Conservation (phyloP, 2,888 invertebrate genomes). For the Myathropa florea region DNA sequence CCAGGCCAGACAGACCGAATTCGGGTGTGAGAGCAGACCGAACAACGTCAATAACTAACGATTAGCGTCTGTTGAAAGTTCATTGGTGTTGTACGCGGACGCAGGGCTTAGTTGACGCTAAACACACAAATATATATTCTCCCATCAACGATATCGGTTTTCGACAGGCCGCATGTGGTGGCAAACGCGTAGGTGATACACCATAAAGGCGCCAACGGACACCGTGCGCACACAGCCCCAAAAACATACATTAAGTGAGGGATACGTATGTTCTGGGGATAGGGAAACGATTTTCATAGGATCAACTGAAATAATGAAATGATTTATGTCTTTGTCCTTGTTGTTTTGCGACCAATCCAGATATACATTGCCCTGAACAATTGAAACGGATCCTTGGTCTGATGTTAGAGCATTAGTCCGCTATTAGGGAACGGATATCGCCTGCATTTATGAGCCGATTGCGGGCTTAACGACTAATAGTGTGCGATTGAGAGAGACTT, state of each 20-base stretch:
- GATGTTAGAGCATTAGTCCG: conserved; percentile 39
- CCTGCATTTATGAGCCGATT: conserved; percentile 10
- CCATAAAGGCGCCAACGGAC: conserved; percentile 10
- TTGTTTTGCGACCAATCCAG: conserved; percentile 24
- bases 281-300: conserved; percentile 53
- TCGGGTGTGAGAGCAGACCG: not conserved
- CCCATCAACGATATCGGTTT: conserved; percentile 17
- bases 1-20: not conserved
- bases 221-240: conserved; percentile 14
- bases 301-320: conserved; percentile 63
- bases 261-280: not conserved
- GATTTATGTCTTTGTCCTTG: conserved; percentile 51
- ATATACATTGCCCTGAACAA: conserved; percentile 9
- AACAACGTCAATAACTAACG: conserved; percentile 43
- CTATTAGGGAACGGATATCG: conserved; percentile 51
- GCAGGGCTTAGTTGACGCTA: conserved; percentile 33
- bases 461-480: not conserved
- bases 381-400: conserved; percentile 39
- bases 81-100: conserved; percentile 43
- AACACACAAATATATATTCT: conserved; percentile 23
- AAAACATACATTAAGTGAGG: conserved; percentile 33
- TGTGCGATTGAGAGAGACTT: not conserved
- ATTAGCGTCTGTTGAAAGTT: conserved; percentile 61
- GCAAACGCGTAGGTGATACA: conserved; percentile 37
- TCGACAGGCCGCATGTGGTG: conserved; percentile 33